phyloP scores from a whole-genome alignment of 1,140 invertebrate species.

The Hermatobates lingyangjiaoensis region DNA sequence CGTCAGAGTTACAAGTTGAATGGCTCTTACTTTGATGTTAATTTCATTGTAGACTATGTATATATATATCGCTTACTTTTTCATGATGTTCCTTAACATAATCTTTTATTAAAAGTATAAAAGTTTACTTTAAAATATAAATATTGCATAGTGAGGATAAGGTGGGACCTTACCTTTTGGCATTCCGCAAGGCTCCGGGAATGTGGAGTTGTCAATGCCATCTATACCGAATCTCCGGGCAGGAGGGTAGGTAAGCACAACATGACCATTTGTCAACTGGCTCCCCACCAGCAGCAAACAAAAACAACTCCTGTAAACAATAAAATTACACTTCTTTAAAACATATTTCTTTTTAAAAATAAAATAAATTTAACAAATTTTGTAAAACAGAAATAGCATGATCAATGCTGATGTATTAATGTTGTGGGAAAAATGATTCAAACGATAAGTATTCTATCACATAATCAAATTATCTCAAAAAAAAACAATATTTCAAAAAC shows the following conservation, averaged over 20 bases:
- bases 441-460: no score
- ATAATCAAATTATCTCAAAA: no score
- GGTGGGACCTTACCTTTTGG: slow-evolving; percentile 56
- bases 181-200: slow-evolving; percentile 84
- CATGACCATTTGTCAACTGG: slow-evolving; percentile 34
- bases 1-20: neutral
- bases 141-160: neutral
- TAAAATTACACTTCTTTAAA: no score
- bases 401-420: no score
- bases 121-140: neutral
- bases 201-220: slow-evolving; percentile 80
- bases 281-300: no score
- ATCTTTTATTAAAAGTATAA: neutral
- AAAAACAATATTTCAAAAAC: no score
- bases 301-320: no score
- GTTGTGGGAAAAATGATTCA: no score
- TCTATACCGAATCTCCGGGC: slow-evolving; percentile 76
- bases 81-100: neutral
- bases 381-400: no score
- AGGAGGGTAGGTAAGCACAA: slow-evolving; percentile 68
- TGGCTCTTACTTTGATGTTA: neutral
- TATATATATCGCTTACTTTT: neutral
- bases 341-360: no score
- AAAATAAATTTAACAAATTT: no score
- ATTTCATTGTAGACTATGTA: neutral